These are phyloP conservation scores for Betta splendens DNA, from an alignment of 2,797 vertebrate genomes.

Conservation along the genomic window DNA sequence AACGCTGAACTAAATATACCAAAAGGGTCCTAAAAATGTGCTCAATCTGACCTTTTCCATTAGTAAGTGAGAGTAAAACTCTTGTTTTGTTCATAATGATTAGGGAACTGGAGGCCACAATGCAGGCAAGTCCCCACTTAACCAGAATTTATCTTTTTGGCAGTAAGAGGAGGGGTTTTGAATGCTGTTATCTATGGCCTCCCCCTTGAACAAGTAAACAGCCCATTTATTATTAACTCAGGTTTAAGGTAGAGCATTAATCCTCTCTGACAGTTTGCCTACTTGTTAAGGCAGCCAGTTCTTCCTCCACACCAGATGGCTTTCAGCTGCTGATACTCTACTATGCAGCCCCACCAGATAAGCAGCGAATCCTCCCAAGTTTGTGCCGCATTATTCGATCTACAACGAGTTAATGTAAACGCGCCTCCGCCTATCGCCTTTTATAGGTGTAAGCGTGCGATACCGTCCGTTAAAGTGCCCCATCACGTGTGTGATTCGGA, in stretches of 20 bases:
- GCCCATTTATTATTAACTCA: conserved; percentile 91
- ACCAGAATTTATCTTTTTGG: conserved; percentile 89
- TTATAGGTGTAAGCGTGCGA: conserved; percentile 32
- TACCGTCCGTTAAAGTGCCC: conserved; percentile 12
- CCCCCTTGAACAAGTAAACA: conserved; percentile 88
- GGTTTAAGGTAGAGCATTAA: conserved; percentile 89
- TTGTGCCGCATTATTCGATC: conserved; percentile 54
- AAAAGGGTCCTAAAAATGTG: conserved; percentile 52
- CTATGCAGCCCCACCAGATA: conserved; percentile 55
- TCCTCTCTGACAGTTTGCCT: conserved; percentile 87
- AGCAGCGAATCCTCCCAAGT: conserved; percentile 50
- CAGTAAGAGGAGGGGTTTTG: conserved; percentile 85
- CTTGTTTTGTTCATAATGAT: conserved; percentile 84
- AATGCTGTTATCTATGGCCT: conserved; percentile 86
- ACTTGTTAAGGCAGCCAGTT: conserved; percentile 86
- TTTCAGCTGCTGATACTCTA: conserved; percentile 76
- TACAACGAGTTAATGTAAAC: conserved; percentile 46
- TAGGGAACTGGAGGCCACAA: conserved; percentile 80
- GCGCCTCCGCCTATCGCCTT: conserved; percentile 34
- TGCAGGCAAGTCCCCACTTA: conserved; percentile 85
- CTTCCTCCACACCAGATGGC: conserved; percentile 82
- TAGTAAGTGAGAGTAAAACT: conserved; percentile 80
- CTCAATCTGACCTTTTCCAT: conserved; percentile 79
- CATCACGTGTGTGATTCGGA: conserved; percentile 12
- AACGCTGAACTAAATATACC: conserved; percentile 30